Conservation (phyloP, 2,888 invertebrate species). For the Phrixothrix hirtus region DNA sequence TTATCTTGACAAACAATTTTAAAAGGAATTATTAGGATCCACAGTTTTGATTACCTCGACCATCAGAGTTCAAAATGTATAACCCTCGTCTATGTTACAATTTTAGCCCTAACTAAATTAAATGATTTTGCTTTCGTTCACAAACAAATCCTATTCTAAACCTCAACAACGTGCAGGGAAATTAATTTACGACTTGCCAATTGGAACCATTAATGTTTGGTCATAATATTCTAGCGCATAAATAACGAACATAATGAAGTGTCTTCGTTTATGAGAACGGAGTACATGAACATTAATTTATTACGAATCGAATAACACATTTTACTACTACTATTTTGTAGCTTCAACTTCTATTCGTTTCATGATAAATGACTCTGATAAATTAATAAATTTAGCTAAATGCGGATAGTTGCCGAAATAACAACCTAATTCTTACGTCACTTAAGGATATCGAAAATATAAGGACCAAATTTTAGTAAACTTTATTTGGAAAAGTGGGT, state of each 20-base stretch:
- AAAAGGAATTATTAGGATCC: neutral
- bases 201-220: slow-evolving; percentile 16
- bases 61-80: slow-evolving; percentile 8
- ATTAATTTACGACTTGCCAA: slow-evolving; percentile 25
- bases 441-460: too few species aligned
- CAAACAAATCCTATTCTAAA: slow-evolving; percentile 17
- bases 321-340: too few species aligned
- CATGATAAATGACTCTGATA: too few species aligned
- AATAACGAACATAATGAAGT: slow-evolving; percentile 17
- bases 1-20: too few species aligned
- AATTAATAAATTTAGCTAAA: too few species aligned
- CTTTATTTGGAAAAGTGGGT: too few species aligned
- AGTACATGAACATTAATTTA: too few species aligned
- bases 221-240: slow-evolving; percentile 18
- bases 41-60: slow-evolving; percentile 1
- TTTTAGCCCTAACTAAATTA: slow-evolving; percentile 19
- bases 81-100: slow-evolving; percentile 6
- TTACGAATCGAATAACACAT: too few species aligned
- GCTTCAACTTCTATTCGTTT: too few species aligned
- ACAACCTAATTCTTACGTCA: too few species aligned
- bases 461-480: neutral
- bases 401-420: too few species aligned
- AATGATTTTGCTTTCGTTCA: slow-evolving; percentile 18
- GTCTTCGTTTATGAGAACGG: slow-evolving; percentile 11
- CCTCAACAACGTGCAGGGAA: slow-evolving; percentile 18